phyloP scores from a whole-genome alignment of 92 coral and sea anemone genomes.

The Epizoanthus illoricatus region DNA sequence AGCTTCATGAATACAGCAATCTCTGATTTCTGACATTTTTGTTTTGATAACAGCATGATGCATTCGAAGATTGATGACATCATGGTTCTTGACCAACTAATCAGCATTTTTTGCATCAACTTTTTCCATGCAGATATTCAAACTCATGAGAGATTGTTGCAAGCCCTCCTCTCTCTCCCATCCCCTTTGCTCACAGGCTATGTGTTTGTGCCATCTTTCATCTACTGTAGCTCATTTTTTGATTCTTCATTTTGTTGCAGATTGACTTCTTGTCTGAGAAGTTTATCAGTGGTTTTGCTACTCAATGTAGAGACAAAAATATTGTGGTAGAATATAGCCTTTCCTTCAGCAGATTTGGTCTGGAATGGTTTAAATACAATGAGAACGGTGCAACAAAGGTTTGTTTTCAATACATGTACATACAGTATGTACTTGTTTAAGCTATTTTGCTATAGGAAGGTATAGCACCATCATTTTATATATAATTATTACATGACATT shows the following conservation, averaged over 20 bases:
- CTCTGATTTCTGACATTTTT: too few relatives aligned
- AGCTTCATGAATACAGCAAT: too few relatives aligned
- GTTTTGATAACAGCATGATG: too few relatives aligned
- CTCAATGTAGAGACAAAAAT: background rate
- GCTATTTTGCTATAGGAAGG: too few relatives aligned
- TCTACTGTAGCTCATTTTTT: background rate
- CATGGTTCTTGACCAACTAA: too few relatives aligned
- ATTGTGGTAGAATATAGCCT: background rate
- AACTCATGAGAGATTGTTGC: too few relatives aligned
- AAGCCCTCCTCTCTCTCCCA: background rate
- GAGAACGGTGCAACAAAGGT: constrained; percentile 24
- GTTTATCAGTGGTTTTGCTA: constrained; percentile 15
- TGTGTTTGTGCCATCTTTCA: background rate
- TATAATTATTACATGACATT: too few relatives aligned
- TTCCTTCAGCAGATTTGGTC: constrained; percentile 22
- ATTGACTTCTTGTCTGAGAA: constrained; percentile 31
- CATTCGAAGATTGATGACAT: too few relatives aligned
- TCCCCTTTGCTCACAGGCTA: background rate
- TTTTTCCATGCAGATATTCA: too few relatives aligned
- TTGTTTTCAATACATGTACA: background rate
- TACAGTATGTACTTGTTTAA: too few relatives aligned
- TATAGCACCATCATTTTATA: too few relatives aligned
- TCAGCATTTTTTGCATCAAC: too few relatives aligned
- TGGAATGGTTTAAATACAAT: constrained; percentile 34
- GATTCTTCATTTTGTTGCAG: background rate